Percentiles rank a stretch among this genome's conserved stretches.
Evolutionary conservation across 2,797 vertebrate genomes (phyloP).

Genomic region (Morelia viridis): DNA sequence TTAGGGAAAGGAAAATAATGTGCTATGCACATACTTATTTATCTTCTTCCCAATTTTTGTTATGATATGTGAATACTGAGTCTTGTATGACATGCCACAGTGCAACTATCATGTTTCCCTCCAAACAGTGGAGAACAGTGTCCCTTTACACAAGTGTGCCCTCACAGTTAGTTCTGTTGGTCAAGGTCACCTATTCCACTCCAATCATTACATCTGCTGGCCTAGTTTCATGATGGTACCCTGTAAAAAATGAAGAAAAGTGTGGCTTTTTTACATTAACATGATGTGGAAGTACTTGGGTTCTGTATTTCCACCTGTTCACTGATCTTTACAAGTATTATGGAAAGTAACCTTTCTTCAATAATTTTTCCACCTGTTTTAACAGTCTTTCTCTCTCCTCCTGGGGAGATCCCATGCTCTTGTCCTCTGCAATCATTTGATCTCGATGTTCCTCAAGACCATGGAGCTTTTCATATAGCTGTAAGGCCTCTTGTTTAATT

Average conservation of each 20-base stretch:
- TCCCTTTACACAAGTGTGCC: not conserved
- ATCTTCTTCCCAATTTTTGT: not conserved
- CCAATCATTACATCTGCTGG: not conserved
- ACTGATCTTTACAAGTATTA: not conserved
- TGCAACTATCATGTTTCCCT: not conserved
- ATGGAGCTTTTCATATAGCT: conserved; percentile 83
- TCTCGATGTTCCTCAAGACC: conserved; percentile 81
- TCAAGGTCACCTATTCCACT: not conserved
- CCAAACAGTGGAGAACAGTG: not conserved
- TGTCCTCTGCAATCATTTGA: conserved; percentile 86
- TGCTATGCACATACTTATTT: not conserved
- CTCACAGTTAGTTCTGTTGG: not conserved
- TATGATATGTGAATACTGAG: not conserved
- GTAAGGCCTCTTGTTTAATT: conserved; percentile 86
- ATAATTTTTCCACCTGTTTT: conserved; percentile 81
- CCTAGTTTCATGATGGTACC: not conserved
- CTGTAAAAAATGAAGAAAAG: not conserved
- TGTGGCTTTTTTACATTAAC: not conserved
- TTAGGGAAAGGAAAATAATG: not conserved
- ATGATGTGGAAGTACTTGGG: not conserved
- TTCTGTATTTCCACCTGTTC: not conserved
- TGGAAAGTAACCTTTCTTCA: not conserved
- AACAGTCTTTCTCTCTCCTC: conserved; percentile 88
- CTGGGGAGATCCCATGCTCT: conserved; percentile 85
- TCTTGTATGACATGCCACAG: not conserved